Conservation (phyloP, 2,888 invertebrate genomes). For the Drosophila paramelanica region DNA sequence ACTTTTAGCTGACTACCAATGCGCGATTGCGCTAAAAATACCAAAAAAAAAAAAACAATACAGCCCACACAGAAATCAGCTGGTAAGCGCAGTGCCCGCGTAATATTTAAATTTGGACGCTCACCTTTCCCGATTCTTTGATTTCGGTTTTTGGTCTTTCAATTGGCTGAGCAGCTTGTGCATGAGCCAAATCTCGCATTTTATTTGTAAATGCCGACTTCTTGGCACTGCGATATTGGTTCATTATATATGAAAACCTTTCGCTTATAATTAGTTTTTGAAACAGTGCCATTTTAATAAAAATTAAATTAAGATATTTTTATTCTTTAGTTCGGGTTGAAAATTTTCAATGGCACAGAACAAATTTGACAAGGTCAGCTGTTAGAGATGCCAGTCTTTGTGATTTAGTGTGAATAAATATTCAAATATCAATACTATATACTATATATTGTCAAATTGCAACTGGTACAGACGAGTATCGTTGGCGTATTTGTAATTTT, state of each 20-base stretch:
- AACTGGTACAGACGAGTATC: no score
- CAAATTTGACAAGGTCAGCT: constrained; percentile 15
- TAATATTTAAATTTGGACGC: constrained; percentile 12
- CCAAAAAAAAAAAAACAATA: constrained; percentile 16
- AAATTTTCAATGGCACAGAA: neutral
- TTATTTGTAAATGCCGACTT: neutral
- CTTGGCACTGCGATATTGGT: neutral
- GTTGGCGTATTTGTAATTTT: neutral
- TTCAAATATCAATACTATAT: neutral
- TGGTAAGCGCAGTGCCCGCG: constrained; percentile 10
- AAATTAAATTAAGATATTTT: no score
- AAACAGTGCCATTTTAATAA: constrained; percentile 4
- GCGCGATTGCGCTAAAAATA: constrained; percentile 4
- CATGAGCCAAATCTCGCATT: neutral
- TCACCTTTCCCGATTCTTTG: neutral
- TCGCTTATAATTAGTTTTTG: neutral
- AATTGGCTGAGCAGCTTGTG: neutral
- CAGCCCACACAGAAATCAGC: constrained; percentile 29
- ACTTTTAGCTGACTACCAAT: constrained; percentile 34
- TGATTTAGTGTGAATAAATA: neutral
- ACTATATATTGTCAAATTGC: no score
- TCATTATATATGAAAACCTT: neutral
- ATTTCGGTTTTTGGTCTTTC: neutral
- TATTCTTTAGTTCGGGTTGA: neutral
- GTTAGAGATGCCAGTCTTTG: constrained; percentile 26